These are phyloP conservation scores for Cyclargus thomasi DNA, from an alignment of 1,140 invertebrate species.

Conservation along the genomic window DNA sequence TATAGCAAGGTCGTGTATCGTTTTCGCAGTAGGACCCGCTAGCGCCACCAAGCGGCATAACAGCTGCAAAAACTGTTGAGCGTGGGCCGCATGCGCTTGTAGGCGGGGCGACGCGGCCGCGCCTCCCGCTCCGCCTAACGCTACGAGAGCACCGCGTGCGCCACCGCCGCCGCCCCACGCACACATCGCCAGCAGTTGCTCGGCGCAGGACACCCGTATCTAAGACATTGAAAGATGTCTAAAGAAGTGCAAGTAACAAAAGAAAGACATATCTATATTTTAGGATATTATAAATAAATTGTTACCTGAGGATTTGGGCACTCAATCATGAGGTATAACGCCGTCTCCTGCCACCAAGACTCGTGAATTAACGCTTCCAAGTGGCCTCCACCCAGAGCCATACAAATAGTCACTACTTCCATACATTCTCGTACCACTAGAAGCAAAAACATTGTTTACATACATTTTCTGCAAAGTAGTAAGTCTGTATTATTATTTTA, in stretches of 20 bases:
- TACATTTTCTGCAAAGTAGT: too few relatives aligned
- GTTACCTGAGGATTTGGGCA: slow-evolving; percentile 79
- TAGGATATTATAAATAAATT: background rate
- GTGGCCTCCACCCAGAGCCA: slow-evolving; percentile 89
- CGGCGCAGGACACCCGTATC: slow-evolving; percentile 66
- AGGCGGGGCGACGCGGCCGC: slow-evolving; percentile 42
- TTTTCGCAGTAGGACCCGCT: slow-evolving; percentile 53
- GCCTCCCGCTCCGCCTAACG: slow-evolving; percentile 46
- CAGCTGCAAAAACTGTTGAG: slow-evolving; percentile 67
- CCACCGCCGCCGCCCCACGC: slow-evolving; percentile 62
- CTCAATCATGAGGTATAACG: slow-evolving; percentile 91
- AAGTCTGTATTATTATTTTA: too few relatives aligned
- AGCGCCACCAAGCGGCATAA: slow-evolving; percentile 63
- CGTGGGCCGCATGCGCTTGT: slow-evolving; percentile 49
- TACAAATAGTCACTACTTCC: slow-evolving; percentile 92
- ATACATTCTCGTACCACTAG: slow-evolving; percentile 92
- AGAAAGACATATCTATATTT: too few relatives aligned
- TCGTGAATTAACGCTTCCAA: slow-evolving; percentile 85
- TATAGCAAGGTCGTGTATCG: slow-evolving; percentile 47
- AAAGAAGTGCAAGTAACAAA: too few relatives aligned
- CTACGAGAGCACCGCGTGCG: slow-evolving; percentile 46
- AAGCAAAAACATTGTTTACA: too few relatives aligned
- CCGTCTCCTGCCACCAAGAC: slow-evolving; percentile 88
- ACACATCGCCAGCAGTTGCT: slow-evolving; percentile 66
- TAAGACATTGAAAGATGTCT: slow-evolving; percentile 19